A percentile compares a stretch with the other conserved stretches of the same genome.
phyloP scores from a whole-genome alignment of 1,140 invertebrate genomes.

The Subanguina moxae region DNA sequence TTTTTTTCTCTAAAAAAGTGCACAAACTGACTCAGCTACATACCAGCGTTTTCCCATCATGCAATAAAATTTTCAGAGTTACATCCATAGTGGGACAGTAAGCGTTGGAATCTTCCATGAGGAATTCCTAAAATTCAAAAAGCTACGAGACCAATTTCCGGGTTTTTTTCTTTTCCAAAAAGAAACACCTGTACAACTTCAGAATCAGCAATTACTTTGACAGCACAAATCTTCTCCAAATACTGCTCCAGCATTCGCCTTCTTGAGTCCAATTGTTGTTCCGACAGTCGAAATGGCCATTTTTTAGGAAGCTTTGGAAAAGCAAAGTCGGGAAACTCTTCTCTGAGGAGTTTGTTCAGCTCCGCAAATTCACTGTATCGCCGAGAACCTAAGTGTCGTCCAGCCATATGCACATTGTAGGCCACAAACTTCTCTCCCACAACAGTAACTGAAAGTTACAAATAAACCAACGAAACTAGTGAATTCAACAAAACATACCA shows the following conservation, averaged over 20 bases:
- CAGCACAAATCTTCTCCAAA: conserved; percentile 94
- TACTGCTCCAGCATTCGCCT: conserved; percentile 91
- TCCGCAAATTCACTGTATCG: conserved; percentile 78
- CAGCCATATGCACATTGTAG: conserved; percentile 98
- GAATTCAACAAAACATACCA: not conserved
- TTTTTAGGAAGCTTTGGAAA: conserved; percentile 97
- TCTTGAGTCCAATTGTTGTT: conserved; percentile 90
- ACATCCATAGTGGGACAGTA: conserved; percentile 67
- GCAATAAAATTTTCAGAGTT: conserved; percentile 79
- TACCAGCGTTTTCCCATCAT: conserved; percentile 76
- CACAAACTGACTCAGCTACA: too few species aligned
- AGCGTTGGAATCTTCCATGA: conserved; percentile 52
- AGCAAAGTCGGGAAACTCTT: conserved; percentile 92
- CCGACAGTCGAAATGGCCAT: conserved; percentile 91
- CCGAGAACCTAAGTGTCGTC: conserved; percentile 87
- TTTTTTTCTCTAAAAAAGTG: too few species aligned
- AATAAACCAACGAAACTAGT: too few species aligned
- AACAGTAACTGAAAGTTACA: conserved; percentile 54
- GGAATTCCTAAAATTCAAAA: too few species aligned
- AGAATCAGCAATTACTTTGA: conserved; percentile 91
- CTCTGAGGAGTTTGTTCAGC: conserved; percentile 81
- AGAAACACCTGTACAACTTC: conserved; percentile 84
- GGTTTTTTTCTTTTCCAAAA: too few species aligned
- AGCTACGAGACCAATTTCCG: too few species aligned
- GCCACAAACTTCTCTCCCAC: conserved; percentile 86